A percentile compares a stretch with the other conserved stretches of the same genome.
Evolutionary conservation across 2,888 invertebrate genomes (phyloP).

Genomic region (Steromphala cineraria): DNA sequence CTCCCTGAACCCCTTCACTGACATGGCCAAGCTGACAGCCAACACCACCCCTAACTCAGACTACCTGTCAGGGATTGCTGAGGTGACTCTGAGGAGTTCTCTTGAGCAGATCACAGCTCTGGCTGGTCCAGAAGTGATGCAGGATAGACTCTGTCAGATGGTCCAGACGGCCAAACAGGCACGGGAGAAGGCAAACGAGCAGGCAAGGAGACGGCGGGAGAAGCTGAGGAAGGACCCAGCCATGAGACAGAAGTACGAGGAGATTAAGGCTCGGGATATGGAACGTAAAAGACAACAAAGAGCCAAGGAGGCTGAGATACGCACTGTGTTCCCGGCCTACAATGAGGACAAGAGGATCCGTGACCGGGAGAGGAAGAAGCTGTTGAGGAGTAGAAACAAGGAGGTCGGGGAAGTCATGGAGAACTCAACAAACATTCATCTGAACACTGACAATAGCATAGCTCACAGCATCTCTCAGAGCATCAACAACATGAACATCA

Average conservation of each 20-base stretch:
- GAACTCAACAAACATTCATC: neutral
- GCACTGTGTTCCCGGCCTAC: neutral
- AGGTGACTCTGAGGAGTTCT: neutral
- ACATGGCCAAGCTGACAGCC: neutral
- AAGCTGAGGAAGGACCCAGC: conserved; percentile 1
- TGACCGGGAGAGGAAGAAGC: neutral
- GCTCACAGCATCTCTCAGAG: no score
- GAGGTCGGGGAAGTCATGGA: neutral
- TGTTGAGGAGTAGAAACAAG: neutral
- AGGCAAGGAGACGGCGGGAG: neutral
- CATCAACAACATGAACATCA: no score
- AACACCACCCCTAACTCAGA: neutral
- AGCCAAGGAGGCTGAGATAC: conserved; percentile 1
- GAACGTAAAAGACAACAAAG: neutral
- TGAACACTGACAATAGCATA: no score
- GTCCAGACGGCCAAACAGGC: neutral
- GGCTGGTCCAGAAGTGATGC: neutral
- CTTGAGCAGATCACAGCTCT: neutral
- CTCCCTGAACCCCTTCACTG: neutral
- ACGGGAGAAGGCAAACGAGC: neutral
- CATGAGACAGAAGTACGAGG: neutral
- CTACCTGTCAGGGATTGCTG: neutral
- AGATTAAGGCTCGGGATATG: conserved; percentile 1
- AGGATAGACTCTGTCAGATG: neutral
- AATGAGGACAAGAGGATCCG: neutral